Conservation (phyloP, 1,140 invertebrate genomes). For the Sesamia nonagrioides region DNA sequence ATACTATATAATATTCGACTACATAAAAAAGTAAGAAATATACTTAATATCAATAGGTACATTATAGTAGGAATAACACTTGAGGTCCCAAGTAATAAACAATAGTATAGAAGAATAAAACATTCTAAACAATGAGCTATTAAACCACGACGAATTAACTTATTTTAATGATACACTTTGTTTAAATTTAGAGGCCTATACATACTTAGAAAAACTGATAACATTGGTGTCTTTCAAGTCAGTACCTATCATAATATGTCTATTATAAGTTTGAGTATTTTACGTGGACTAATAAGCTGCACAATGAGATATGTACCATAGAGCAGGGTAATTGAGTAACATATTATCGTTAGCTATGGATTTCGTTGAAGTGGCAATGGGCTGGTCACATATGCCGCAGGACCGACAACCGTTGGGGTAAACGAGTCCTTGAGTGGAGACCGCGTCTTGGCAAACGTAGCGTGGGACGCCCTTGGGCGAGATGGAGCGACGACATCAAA, state of each 20-base stretch:
- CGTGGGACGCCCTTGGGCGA: too few species aligned
- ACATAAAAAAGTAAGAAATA: constrained; percentile 45
- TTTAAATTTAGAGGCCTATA: constrained; percentile 33
- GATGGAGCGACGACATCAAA: too few species aligned
- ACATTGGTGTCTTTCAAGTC: constrained; percentile 42
- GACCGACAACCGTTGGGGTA: too few species aligned
- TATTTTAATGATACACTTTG: constrained; percentile 21
- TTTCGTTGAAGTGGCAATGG: too few species aligned
- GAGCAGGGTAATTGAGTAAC: too few species aligned
- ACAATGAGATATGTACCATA: not conserved
- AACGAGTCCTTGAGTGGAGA: too few species aligned
- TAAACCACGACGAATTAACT: constrained; percentile 22
- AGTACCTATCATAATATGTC: constrained; percentile 20
- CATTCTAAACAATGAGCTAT: constrained; percentile 21
- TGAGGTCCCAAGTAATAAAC: constrained; percentile 44
- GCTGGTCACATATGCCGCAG: too few species aligned
- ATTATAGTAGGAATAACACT: constrained; percentile 38
- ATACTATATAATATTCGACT: constrained; percentile 22
- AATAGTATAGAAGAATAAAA: constrained; percentile 37
- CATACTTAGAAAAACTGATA: constrained; percentile 38
- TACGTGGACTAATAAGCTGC: not conserved
- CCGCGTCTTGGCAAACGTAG: too few species aligned
- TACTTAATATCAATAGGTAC: constrained; percentile 49
- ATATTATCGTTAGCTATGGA: too few species aligned
- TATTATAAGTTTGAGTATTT: constrained; percentile 42